phyloP scores from a whole-genome alignment of 2,797 vertebrate species.

The Delichon dasypus region DNA sequence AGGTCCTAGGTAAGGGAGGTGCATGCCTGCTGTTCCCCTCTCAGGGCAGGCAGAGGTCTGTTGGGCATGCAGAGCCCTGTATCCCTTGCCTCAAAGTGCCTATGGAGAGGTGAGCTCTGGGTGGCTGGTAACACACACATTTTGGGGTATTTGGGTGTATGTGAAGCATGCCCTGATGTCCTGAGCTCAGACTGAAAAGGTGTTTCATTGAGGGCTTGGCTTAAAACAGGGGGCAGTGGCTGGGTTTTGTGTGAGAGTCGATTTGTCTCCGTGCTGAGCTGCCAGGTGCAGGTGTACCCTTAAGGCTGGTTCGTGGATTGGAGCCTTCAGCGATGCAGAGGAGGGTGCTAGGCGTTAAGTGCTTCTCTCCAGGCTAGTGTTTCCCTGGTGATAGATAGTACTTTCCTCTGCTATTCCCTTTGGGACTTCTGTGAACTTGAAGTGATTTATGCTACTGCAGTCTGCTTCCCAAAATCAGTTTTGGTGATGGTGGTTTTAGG shows the following conservation, averaged over 20 bases:
- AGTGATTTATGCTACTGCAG: not conserved
- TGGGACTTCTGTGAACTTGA: not conserved
- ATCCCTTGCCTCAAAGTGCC: not conserved
- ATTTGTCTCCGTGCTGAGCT: not conserved
- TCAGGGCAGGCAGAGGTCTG: not conserved
- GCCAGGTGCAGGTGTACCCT: not conserved
- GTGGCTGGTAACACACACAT: fast-evolving
- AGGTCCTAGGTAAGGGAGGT: not conserved
- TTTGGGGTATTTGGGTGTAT: not conserved
- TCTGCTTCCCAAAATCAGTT: not conserved
- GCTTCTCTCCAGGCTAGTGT: not conserved
- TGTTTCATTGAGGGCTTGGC: not conserved
- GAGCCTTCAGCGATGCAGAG: not conserved
- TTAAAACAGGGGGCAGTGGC: not conserved
- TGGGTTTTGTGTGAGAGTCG: not conserved
- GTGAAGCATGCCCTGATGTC: not conserved
- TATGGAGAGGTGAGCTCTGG: not conserved
- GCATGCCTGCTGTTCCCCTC: not conserved
- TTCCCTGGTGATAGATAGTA: constrained; percentile 9
- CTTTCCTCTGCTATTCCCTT: not conserved
- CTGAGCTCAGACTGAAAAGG: not conserved
- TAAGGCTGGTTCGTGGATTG: not conserved
- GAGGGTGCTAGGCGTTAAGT: not conserved
- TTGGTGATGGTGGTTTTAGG: not conserved
- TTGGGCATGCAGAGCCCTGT: not conserved